phyloP scores from a whole-genome alignment of 2,888 invertebrate genomes.

The Amphiduros pacificus region DNA sequence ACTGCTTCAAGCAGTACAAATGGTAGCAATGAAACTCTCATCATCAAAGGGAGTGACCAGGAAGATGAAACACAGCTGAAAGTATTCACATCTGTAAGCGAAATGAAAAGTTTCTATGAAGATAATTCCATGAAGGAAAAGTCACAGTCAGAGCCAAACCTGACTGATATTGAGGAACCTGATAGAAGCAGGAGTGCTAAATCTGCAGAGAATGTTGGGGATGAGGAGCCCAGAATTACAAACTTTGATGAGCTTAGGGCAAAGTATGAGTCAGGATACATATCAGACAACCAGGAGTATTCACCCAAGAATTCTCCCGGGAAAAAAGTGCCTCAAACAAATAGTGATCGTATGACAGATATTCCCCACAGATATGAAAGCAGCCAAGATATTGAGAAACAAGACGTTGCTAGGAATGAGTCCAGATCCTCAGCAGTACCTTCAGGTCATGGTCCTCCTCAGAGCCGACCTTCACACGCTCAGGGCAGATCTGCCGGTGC shows the following conservation, averaged over 20 bases:
- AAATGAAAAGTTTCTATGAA: slow-evolving; percentile 5
- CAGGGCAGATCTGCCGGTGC: not conserved
- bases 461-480: not conserved
- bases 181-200: not conserved
- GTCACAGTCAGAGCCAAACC: slow-evolving; percentile 15
- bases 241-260: slow-evolving; percentile 7
- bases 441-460: no score
- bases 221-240: not conserved
- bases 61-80: not conserved
- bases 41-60: slow-evolving; percentile 20
- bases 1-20: not conserved
- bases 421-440: not conserved
- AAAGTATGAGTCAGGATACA: slow-evolving; percentile 15
- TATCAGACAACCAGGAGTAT: slow-evolving; percentile 1
- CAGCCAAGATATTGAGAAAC: no score
- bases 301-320: no score
- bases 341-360: slow-evolving; percentile 10
- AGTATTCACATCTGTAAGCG: not conserved
- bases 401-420: no score
- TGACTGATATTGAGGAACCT: not conserved
- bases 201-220: not conserved
- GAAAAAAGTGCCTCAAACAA: not conserved
- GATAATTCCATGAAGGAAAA: not conserved
- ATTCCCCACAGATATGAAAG: not conserved
- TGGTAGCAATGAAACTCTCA: slow-evolving; percentile 21